Evolutionary conservation across 2,113 vertebrate genomes (phyloP), one percentile per base, ranked within the genome.

Genomic region (Girardinichthys multiradiatus): DNA sequence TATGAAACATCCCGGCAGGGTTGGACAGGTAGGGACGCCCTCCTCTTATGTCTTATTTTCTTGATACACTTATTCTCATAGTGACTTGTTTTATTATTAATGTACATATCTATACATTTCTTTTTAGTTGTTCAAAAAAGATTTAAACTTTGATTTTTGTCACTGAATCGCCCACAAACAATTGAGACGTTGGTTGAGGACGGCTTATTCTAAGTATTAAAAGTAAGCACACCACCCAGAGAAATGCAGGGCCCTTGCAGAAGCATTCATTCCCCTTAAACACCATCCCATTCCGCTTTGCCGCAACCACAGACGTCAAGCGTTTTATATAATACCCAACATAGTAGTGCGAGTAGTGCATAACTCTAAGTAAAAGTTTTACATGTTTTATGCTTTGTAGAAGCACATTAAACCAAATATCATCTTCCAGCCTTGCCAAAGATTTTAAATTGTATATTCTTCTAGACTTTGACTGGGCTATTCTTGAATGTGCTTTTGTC

Each of bases 1-100:
- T 33, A 96, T 99, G 94, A 99, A 99, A 88, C 98, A 99, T 90
- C 96, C 98, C 12, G 97, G 98, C 85, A 95, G 98, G 93, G 96
- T 99, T 65, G 98, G 98, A 70, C 98, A 99, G 95, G 98, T 99
- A 85, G 14, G 35, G 10, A 9, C 0, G 7, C 30, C 4, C 13
- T 54, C 14, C 21, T 4, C 57, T 51, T 17, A 6, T 30, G 13
- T 39, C n/a, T 5, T 58, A 14, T 19, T 33, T 3, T 11, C 1
- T 19, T 33, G 6, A 31, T 61, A 51, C 48, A 24, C 10, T 51
- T 51, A 51, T 54, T 54, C 42, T 60, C 28, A 58, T 4, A 58
- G 10, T 27, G 26, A 2, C 28, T 59, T 14, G 21, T 63, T 63
- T 62, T n/a, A n/a, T n/a, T n/a, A n/a, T 45, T 19, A 45, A 45